Evolutionary conservation across 2,797 vertebrate genomes (phyloP), one percentile per base, ranked within the genome.

Genomic region (Uromys caudimaculatus): DNA sequence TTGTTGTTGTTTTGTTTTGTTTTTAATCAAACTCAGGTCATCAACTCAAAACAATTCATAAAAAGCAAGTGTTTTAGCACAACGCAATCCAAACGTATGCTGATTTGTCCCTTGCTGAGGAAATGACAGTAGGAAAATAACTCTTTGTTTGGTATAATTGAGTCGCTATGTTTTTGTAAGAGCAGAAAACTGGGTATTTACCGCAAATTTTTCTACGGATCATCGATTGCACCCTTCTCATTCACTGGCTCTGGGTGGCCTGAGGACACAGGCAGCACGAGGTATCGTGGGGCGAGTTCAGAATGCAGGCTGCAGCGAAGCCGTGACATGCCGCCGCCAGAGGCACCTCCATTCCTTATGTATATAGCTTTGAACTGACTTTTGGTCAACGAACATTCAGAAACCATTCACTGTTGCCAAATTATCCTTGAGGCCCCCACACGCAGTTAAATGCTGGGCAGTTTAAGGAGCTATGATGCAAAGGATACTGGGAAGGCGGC

Each of bases 241-340:
- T 50, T 50, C 62, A 32, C 35, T 50, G 27, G 11, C 27, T 32
- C 44, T 12, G 21, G 35, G 60, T 67, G 38, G 21, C 62, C 83
- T 19, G 50, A 41, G n/a, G 85, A 69, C 64, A 71, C 10, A 35
- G 35, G 47, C 35, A 38, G 50, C 12, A 23, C 5, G 35, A 54
- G 38, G 44, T 52, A 64, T 47, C 21, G 0, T 58, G 38, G n/a
- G 3, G 1, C 44, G 69, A 7, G 67, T 19, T 88, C 50, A 29
- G 8, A 88, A 41, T 21, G 50, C 56, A 41, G n/a, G 67, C 85
- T 88, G 47, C 50, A 6, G 32, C 8, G 35, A 87, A 6, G 12
- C 38, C 67, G 1, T 5, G 7, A 17, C 35, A 54, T 5, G 21
- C 2, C 4, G 0, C 8, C 54, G 17, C 38, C 17, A 12, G 11